Percentiles rank a stretch among this genome's conserved stretches.
Evolutionary conservation across 2,797 vertebrate species (phyloP).

Genomic region (Avahi laniger): DNA sequence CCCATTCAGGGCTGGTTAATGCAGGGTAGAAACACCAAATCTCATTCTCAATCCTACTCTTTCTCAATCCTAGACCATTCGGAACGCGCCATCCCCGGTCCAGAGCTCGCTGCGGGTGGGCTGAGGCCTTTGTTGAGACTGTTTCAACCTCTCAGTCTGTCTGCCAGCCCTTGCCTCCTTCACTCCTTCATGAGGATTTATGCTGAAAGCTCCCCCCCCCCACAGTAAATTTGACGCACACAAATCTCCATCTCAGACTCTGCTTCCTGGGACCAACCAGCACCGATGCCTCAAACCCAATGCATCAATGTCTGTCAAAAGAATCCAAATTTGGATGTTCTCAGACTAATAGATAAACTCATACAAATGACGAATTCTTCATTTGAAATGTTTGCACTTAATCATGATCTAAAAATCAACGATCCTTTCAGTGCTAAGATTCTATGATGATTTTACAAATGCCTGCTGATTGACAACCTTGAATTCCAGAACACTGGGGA

Average conservation of each 20-base stretch:
- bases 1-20: background rate
- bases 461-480: constrained; percentile 30
- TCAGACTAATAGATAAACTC: background rate
- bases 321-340: background rate
- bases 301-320: background rate
- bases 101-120: background rate
- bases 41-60: no score
- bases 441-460: background rate
- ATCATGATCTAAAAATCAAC: constrained; percentile 18
- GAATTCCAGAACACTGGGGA: constrained; percentile 31
- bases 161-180: background rate
- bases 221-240: background rate
- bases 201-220: background rate
- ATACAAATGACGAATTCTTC: background rate
- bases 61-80: background rate
- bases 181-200: background rate
- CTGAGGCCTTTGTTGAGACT: background rate
- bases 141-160: background rate
- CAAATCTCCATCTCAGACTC: background rate
- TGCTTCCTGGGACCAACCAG: background rate
- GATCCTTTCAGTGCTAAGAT: background rate
- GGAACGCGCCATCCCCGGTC: background rate
- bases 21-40: background rate
- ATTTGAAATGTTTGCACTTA: constrained; percentile 20
- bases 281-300: background rate